Evolutionary conservation across 2,113 vertebrate genomes (phyloP), one percentile per base, ranked within the genome.

Genomic region (Aspidoscelis tigris): DNA sequence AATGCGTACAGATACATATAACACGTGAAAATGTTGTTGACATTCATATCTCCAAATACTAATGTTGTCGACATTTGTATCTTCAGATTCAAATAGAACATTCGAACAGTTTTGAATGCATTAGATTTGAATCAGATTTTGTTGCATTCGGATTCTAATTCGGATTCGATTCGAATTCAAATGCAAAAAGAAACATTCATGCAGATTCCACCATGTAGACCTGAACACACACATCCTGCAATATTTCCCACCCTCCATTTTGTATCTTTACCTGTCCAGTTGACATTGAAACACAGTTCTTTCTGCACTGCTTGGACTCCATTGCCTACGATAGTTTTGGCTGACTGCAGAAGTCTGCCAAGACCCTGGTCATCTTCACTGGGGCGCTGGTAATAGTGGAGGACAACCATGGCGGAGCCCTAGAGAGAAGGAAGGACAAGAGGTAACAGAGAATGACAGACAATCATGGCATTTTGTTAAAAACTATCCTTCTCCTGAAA

Each of bases 201-300:
- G 7, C 55, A 12, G 14, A 9, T 14, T 55, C 8, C 7, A 9
- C 16, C 55, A 3, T 61, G 58, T 18, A 18, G 18, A 16, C 18
- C 58, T 61, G 14, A 18, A 14, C 3, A 61, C 14, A 61, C 2
- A 18, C 58, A 14, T 4, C 33, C 33, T 4, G 18, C 12, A 61
- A 61, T 61, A 61, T 64, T 76, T 22, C 64, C 20, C 18, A 73
- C 2, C 68, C 20, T 76, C 9, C 66, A 14, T 71, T 73, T 72
- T 24, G 16, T 26, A 33, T 39, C 53, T 73, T 16, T 9, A 98
- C 98, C 97, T 47, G 95, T 96, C 95, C 98, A 95, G 90, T 97
- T 96, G 80, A 98, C 97, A 7, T 98, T 98, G 96, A 97, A 98
- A 92, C 98, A 98, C 70, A 96, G 92, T 90, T 98, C 97, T 0